A percentile compares a stretch with the other conserved stretches of the same genome.
Conservation (phyloP, 2,797 vertebrate genomes). For the Myotis planiceps region DNA sequence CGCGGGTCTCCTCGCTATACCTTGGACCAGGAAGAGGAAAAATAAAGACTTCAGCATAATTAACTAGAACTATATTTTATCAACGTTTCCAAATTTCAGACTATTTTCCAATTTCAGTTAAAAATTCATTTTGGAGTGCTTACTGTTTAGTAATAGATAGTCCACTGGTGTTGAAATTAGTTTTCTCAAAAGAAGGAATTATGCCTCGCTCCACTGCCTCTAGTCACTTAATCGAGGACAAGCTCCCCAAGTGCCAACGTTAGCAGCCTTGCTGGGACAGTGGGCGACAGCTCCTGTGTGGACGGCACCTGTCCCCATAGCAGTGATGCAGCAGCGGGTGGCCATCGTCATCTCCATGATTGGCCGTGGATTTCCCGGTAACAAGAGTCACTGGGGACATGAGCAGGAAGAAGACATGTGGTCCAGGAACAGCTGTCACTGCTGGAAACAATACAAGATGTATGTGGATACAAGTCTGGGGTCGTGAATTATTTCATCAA, state of each 20-base stretch:
- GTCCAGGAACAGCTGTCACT: background rate
- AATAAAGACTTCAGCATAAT: background rate
- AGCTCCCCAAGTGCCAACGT: background rate
- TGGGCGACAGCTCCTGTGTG: background rate
- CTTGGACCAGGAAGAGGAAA: background rate
- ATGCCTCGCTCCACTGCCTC: background rate
- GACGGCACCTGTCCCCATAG: background rate
- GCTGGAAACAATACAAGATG: background rate
- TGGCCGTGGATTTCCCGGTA: background rate
- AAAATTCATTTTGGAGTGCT: conserved; percentile 37
- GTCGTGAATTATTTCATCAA: background rate
- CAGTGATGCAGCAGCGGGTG: background rate
- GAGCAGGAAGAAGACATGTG: background rate
- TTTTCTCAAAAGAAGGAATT: background rate
- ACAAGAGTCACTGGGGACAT: background rate
- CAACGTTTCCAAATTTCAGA: background rate
- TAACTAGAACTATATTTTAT: conserved; percentile 2
- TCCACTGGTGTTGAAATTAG: conserved; percentile 20
- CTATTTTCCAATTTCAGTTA: conserved; percentile 33
- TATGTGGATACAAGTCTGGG: background rate
- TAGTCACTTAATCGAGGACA: background rate
- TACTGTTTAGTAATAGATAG: background rate
- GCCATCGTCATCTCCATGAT: background rate
- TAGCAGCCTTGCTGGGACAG: accelerated
- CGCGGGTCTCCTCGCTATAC: background rate